phyloP scores from a whole-genome alignment of 2,797 vertebrate species.

The Allobates femoralis region DNA sequence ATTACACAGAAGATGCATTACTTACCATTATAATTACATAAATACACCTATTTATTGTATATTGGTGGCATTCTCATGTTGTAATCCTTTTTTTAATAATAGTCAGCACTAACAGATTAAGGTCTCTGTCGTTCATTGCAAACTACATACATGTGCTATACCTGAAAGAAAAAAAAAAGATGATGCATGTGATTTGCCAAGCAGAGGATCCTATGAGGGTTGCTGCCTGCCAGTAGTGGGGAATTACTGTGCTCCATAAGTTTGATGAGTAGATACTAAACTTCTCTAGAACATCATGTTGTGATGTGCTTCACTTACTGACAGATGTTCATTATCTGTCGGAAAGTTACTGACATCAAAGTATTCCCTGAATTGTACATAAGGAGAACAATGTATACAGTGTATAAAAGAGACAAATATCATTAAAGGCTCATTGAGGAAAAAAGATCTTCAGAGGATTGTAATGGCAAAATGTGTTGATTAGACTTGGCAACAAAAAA shows the following conservation, averaged over 20 bases:
- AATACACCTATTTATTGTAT: background rate
- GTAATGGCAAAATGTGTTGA: background rate
- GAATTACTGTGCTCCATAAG: background rate
- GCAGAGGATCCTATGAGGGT: no score
- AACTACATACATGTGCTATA: no score
- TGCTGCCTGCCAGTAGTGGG: background rate
- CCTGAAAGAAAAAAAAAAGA: no score
- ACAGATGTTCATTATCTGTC: background rate
- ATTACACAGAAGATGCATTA: no score
- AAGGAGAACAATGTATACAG: background rate
- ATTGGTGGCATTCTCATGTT: background rate
- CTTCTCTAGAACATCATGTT: background rate
- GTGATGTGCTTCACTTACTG: conserved; percentile 3
- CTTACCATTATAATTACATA: background rate
- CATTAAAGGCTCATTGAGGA: background rate
- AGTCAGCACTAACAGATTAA: background rate
- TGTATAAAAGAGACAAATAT: background rate
- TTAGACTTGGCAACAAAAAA: background rate
- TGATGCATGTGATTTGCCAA: no score
- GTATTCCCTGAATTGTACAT: background rate
- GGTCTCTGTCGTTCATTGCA: background rate
- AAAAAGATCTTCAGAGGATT: background rate
- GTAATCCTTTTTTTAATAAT: background rate
- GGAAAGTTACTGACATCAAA: background rate
- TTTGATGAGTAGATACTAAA: background rate